These are phyloP conservation scores for Phallusia fumigata DNA, from an alignment of 23 tunicate genomes.

Conservation along the genomic window DNA sequence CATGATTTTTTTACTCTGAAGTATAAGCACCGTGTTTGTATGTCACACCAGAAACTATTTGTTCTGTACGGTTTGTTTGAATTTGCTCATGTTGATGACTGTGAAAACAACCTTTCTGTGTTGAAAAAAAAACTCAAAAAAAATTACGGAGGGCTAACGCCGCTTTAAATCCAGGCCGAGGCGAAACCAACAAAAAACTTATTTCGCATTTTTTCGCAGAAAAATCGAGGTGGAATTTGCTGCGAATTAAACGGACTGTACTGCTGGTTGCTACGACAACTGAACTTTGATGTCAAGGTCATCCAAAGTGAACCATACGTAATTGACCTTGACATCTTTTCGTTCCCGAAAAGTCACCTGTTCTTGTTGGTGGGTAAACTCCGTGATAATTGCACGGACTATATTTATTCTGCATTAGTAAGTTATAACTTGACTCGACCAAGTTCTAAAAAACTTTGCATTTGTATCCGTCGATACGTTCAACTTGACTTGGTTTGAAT, in stretches of 20 bases:
- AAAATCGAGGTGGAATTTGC: not conserved
- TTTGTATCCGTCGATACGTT: not conserved
- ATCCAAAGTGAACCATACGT: not conserved
- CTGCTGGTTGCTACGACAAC: slow-evolving; percentile 6
- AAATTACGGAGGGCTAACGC: too few species aligned
- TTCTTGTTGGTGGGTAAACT: not conserved
- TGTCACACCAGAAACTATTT: too few species aligned
- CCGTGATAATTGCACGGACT: not conserved
- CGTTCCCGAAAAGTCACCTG: not conserved
- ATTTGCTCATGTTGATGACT: too few species aligned
- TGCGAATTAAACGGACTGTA: not conserved
- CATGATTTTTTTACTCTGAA: too few species aligned
- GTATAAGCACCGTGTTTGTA: too few species aligned
- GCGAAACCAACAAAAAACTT: too few species aligned
- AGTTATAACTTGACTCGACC: not conserved
- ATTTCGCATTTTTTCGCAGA: not conserved
- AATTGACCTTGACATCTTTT: not conserved
- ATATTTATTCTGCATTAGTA: not conserved
- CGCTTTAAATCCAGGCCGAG: too few species aligned
- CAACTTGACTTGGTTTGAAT: too few species aligned
- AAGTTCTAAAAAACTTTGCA: not conserved
- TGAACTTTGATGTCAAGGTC: not conserved
- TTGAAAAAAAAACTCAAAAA: too few species aligned
- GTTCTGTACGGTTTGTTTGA: too few species aligned
- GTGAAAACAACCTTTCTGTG: too few species aligned